Conservation (phyloP, 2,888 invertebrate species). For the Latrodectus elegans region DNA sequence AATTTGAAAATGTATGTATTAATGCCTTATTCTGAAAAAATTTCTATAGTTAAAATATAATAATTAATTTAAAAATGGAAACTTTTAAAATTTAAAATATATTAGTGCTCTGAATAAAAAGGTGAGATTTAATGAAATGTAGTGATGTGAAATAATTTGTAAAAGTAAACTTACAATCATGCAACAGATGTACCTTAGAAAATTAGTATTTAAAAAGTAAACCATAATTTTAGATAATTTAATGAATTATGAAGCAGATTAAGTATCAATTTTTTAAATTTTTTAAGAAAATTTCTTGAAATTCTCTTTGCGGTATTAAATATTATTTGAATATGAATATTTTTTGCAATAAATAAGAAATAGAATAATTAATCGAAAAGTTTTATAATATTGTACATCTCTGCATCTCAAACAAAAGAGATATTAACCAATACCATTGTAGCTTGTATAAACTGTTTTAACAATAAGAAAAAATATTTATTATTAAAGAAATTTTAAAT, state of each 20-base stretch:
- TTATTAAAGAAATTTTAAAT: no score
- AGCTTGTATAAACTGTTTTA: not conserved
- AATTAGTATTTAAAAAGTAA: no score
- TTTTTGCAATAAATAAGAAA: no score
- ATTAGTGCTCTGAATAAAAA: slow-evolving; percentile 36
- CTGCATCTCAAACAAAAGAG: not conserved
- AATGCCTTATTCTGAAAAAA: no score
- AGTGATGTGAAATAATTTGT: slow-evolving; percentile 3
- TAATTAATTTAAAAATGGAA: not conserved
- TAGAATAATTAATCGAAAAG: not conserved
- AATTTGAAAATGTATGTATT: no score
- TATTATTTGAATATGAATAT: no score
- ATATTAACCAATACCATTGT: not conserved
- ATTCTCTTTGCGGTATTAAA: no score
- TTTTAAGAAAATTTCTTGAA: no score
- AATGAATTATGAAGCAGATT: no score
- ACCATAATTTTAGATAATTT: no score
- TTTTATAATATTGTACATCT: not conserved
- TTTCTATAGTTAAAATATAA: no score
- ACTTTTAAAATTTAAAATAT: not conserved
- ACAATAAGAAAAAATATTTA: not conserved
- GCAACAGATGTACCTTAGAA: not conserved
- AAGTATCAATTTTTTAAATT: no score
- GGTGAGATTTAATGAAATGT: slow-evolving; percentile 30
- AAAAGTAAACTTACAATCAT: not conserved